Base-by-base conservation (phyloP, 2,888 invertebrate genomes). In the Thymelicus acteon region DNA sequence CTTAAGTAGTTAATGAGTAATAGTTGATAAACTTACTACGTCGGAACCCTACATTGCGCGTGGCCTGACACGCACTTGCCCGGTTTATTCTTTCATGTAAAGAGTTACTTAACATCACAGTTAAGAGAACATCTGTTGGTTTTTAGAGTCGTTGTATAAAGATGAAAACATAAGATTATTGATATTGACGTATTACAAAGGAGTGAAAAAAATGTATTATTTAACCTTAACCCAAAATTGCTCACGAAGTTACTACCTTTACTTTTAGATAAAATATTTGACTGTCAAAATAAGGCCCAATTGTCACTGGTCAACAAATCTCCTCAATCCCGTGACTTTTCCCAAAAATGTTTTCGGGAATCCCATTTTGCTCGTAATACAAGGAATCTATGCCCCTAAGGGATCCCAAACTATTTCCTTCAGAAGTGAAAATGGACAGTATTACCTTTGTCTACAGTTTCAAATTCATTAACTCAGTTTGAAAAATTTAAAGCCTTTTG, bases 341-440 rank as follows among this genome's bases (percentile, higher is more conserved):
- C 57, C 31, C 57, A 57, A 57, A 57, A 57, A 37, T 57, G 57
- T 57, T 57, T 57, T 57, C 57, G 31, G 0, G 57, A 37, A 37
- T 57, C 6, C 57, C 13, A 57, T 57, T 57, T 57, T 13, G 7
- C 54, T 10, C 7, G 31, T 57, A 57, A 57, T 57, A 57, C 6
- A 57, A 58, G 44, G 31, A 65, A 40, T 44, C 52, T 37, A 57
- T 57, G 54, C 57, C 57, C 24, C 65, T n/a, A n/a, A 57, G 47
- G 66, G 44, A 66, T 66, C 40, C 44, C 31, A 24, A 66, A n/a
- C 31, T 52, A 24, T 24, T 8, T 54, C 15, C 37, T 48, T 37
- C 37, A 15, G 8, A 66, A 58, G 13, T 47, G 19, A 66, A 60
- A 66, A 48, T 60, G 48, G 19, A 66, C 66, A 3, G 48, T 66